These are phyloP conservation scores for Periophthalmus modestus DNA, from an alignment of 2,113 vertebrate species.

Conservation along the genomic window DNA sequence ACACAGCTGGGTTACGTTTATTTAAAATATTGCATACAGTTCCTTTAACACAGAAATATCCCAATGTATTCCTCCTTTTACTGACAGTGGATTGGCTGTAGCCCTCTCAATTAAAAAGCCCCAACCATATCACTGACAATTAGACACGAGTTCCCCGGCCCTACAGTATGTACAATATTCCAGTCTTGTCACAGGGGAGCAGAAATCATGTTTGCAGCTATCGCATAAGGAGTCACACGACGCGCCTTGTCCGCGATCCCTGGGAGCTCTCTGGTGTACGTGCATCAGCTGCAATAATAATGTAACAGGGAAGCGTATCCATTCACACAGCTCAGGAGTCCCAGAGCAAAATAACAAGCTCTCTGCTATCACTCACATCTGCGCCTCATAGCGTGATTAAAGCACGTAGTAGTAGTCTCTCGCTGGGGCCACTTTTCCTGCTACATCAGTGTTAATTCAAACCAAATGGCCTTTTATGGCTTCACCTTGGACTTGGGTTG, in stretches of 20 bases:
- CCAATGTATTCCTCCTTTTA: no score
- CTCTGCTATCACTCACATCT: constrained; percentile 66
- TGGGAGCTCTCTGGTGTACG: constrained; percentile 60
- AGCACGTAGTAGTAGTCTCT: constrained; percentile 53
- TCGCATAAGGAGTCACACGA: constrained; percentile 35
- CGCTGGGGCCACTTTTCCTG: constrained; percentile 39
- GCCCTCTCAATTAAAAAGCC: no score
- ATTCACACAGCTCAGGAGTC: constrained; percentile 60
- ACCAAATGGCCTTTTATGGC: constrained; percentile 54
- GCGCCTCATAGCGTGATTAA: constrained; percentile 65
- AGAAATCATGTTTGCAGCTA: constrained; percentile 48
- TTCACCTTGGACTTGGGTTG: constrained; percentile 43
- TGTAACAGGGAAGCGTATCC: constrained; percentile 68
- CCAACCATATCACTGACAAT: no score
- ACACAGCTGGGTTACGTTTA: no score
- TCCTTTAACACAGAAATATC: no score
- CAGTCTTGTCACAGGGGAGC: constrained; percentile 36
- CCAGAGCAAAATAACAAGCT: constrained; percentile 71
- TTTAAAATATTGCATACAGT: no score
- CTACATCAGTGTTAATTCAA: constrained; percentile 56
- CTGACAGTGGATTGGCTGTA: no score
- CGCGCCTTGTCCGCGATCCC: constrained; percentile 26
- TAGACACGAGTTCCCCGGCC: no score
- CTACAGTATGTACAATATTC: constrained; percentile 1
- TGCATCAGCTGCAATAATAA: constrained; percentile 73